These are phyloP conservation scores for Limosa lapponica DNA, from an alignment of 2,797 vertebrate species.

Conservation along the genomic window DNA sequence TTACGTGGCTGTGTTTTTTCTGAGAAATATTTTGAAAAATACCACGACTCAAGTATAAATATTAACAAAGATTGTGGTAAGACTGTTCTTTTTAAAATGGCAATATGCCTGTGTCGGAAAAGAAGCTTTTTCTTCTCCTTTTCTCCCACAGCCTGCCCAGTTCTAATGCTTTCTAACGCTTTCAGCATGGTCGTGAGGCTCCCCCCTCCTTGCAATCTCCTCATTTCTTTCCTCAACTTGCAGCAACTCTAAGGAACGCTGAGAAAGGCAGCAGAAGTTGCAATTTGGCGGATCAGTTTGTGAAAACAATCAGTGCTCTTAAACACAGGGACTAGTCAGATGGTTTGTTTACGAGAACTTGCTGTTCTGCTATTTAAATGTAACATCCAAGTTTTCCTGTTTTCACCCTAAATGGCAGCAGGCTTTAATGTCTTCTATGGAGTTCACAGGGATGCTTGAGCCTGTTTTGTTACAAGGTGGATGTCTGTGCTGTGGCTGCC, in stretches of 20 bases:
- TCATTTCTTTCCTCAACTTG: not conserved
- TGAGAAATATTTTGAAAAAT: not conserved
- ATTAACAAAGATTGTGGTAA: not conserved
- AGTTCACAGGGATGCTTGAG: not conserved
- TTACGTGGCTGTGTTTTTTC: not conserved
- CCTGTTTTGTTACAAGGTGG: not conserved
- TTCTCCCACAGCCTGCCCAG: not conserved
- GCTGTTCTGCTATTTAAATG: not conserved
- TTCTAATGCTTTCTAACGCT: not conserved
- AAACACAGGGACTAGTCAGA: not conserved
- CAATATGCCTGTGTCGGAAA: not conserved
- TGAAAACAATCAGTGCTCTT: conserved; percentile 21
- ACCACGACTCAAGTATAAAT: not conserved
- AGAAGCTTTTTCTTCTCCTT: not conserved
- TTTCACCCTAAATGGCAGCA: not conserved
- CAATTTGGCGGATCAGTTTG: not conserved
- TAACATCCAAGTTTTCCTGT: conserved; percentile 48
- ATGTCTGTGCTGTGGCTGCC: not conserved
- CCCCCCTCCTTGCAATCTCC: not conserved
- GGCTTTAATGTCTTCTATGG: not conserved
- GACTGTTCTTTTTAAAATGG: not conserved
- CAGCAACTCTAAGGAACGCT: not conserved
- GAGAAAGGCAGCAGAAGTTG: not conserved
- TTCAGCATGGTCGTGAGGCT: not conserved
- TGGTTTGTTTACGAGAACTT: conserved; percentile 50